Evolutionary conservation across 92 coral and sea anemone species (phyloP).

Genomic region (Porites divaricata): DNA sequence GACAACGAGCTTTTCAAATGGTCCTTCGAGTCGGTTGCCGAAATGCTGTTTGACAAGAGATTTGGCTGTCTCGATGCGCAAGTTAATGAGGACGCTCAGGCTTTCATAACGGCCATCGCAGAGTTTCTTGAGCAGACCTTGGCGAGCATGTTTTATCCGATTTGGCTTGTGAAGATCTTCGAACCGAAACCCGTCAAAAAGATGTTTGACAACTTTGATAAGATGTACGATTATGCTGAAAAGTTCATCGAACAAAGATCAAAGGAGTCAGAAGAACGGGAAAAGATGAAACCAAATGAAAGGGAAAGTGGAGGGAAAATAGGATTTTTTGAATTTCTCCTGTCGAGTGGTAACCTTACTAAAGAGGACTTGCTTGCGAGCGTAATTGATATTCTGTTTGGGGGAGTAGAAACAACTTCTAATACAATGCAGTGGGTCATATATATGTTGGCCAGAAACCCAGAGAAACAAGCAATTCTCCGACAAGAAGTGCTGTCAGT

Average conservation of each 20-base stretch:
- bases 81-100: constrained; percentile 49
- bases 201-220: constrained; percentile 44
- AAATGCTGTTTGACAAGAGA: constrained; percentile 65
- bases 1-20: constrained; percentile 71
- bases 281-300: constrained; percentile 11
- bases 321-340: constrained; percentile 17
- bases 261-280: constrained; percentile 33
- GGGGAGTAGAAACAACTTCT: constrained; percentile 77
- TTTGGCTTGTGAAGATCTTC: constrained; percentile 57
- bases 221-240: constrained; percentile 63
- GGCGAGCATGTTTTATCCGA: constrained; percentile 29
- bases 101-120: constrained; percentile 54
- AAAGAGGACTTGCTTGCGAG: constrained; percentile 68
- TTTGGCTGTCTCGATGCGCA: constrained; percentile 53
- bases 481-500: constrained; percentile 50
- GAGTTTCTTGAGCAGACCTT: constrained; percentile 21
- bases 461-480: constrained; percentile 63
- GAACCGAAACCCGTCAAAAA: constrained; percentile 55
- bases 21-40: constrained; percentile 79
- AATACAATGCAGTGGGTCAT: constrained; percentile 75
- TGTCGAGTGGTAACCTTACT: constrained; percentile 60
- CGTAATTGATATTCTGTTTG: constrained; percentile 70
- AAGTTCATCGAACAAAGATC: constrained; percentile 45
- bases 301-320: constrained; percentile 21
- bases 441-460: constrained; percentile 70